These are phyloP conservation scores for Hylia prasina DNA, from an alignment of 2,113 vertebrate species.

Conservation along the genomic window DNA sequence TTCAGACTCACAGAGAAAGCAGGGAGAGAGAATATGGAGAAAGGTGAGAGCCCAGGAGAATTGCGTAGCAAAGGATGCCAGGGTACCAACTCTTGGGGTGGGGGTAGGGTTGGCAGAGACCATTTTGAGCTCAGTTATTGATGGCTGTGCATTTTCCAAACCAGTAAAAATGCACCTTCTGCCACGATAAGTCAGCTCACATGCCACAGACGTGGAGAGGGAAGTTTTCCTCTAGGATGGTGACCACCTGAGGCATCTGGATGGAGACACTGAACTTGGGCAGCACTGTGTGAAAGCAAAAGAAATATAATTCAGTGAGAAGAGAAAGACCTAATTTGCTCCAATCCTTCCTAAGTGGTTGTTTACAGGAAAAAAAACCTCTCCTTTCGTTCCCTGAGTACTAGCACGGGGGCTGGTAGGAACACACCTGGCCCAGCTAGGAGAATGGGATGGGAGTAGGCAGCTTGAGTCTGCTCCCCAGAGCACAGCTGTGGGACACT, in stretches of 20 bases:
- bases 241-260: slow-evolving; percentile 26
- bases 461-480: neutral
- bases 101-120: neutral
- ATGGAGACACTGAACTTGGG: slow-evolving; percentile 60
- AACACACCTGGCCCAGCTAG: neutral
- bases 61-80: neutral
- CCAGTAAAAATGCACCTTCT: neutral
- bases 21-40: neutral
- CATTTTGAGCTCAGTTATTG: neutral
- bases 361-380: neutral
- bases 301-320: neutral
- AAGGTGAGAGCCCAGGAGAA: neutral
- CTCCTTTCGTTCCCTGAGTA: neutral
- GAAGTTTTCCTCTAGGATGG: slow-evolving; percentile 33
- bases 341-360: neutral
- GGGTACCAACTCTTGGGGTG: neutral
- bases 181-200: neutral
- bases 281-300: slow-evolving; percentile 2
- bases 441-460: neutral
- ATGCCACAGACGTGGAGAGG: slow-evolving; percentile 17
- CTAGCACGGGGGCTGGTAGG: neutral
- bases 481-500: neutral
- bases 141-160: neutral
- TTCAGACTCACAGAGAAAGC: neutral
- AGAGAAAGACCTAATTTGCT: neutral